Conservation (phyloP, 2,113 vertebrate species). For the Protobothrops flavoviridis region DNA sequence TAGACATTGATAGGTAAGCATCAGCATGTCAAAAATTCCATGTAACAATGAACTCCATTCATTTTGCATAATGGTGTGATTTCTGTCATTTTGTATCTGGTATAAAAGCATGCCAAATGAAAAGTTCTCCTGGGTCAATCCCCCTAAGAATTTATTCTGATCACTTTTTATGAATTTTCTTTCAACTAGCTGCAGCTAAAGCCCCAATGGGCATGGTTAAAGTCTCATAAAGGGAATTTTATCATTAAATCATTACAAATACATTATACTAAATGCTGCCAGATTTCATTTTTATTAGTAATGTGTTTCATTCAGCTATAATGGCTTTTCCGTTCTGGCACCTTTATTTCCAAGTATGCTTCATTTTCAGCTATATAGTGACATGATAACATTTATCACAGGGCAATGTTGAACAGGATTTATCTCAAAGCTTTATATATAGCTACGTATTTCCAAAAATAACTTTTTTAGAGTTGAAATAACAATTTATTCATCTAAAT, state of each 20-base stretch:
- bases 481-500: constrained; percentile 18
- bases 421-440: background rate
- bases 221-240: constrained; percentile 3
- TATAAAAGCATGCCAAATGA: background rate
- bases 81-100: background rate
- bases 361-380: background rate
- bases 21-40: background rate
- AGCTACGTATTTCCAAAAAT: background rate
- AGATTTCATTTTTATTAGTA: constrained; percentile 2
- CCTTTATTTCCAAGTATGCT: background rate
- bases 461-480: constrained; percentile 13
- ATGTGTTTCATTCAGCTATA: constrained; percentile 21
- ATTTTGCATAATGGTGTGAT: background rate
- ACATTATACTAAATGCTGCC: background rate
- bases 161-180: background rate
- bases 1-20: background rate
- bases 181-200: constrained; percentile 8
- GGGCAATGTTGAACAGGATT: background rate
- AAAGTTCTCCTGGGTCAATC: background rate
- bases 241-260: background rate
- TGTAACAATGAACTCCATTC: background rate
- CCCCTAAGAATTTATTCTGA: background rate
- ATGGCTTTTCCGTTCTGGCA: background rate
- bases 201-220: background rate
- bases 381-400: background rate